Conservation (phyloP, 2,888 invertebrate genomes). For the Sesia apiformis region DNA sequence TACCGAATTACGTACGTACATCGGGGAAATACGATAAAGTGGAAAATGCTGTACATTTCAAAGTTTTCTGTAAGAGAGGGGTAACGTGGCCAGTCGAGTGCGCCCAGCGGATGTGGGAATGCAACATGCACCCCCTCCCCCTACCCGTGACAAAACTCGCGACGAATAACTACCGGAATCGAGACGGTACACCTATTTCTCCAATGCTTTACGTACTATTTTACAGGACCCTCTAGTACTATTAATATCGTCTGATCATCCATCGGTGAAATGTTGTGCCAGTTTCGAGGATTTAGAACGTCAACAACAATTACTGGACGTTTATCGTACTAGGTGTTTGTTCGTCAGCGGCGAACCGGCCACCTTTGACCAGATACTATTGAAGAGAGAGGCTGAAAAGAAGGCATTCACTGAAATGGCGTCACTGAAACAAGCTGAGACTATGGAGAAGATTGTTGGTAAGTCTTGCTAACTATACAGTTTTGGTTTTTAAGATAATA, state of each 20-base stretch:
- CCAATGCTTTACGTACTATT: neutral
- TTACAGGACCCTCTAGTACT: constrained; percentile 68
- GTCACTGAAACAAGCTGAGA: constrained; percentile 62
- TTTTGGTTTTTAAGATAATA: too few relatives aligned
- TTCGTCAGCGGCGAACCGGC: constrained; percentile 67
- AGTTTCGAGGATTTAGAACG: constrained; percentile 62
- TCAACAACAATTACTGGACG: constrained; percentile 61
- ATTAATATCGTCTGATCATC: constrained; percentile 68
- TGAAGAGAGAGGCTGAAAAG: constrained; percentile 58
- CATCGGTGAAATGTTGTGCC: constrained; percentile 69
- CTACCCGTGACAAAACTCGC: too few relatives aligned
- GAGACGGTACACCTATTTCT: neutral
- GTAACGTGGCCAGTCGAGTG: too few relatives aligned
- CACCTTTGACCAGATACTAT: constrained; percentile 62
- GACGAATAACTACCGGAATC: too few relatives aligned
- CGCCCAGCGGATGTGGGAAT: too few relatives aligned
- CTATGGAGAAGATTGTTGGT: constrained; percentile 64
- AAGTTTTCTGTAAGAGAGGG: too few relatives aligned
- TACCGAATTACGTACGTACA: too few relatives aligned
- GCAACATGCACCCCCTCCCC: too few relatives aligned
- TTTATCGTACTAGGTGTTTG: constrained; percentile 66
- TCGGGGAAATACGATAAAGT: too few relatives aligned
- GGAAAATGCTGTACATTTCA: too few relatives aligned
- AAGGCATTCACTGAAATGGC: constrained; percentile 70
- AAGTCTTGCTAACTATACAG: neutral